Conservation (phyloP, 2,888 invertebrate species). For the Leptothorax acervorum region DNA sequence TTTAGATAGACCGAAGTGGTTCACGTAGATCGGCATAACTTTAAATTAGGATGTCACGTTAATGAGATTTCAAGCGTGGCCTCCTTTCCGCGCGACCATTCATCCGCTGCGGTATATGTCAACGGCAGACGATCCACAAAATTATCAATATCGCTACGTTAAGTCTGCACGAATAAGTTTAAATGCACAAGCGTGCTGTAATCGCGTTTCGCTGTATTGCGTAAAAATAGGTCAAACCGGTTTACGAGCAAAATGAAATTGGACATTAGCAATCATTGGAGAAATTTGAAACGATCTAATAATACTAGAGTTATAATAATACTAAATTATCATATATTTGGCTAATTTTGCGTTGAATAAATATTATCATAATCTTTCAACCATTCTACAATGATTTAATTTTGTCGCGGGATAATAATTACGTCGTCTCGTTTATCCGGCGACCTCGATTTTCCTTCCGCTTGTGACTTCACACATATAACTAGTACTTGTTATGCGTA, state of each 20-base stretch:
- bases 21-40: constrained; percentile 42
- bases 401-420: not conserved
- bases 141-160: constrained; percentile 51
- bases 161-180: constrained; percentile 34
- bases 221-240: not conserved
- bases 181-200: not conserved
- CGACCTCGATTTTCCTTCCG: constrained; percentile 38
- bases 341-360: not conserved
- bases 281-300: not conserved
- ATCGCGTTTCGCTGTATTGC: not conserved
- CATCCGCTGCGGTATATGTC: constrained; percentile 43
- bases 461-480: constrained; percentile 6
- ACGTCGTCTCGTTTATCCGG: not conserved
- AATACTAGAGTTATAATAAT: not conserved
- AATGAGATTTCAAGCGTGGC: constrained; percentile 52
- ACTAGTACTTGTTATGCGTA: constrained; percentile 19
- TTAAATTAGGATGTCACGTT: constrained; percentile 53
- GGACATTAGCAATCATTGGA: not conserved
- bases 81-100: constrained; percentile 46
- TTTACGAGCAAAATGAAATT: not conserved
- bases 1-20: constrained; percentile 39
- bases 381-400: not conserved
- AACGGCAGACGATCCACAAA: constrained; percentile 41
- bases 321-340: not conserved
- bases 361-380: not conserved